Percentiles rank a stretch among this genome's conserved stretches.
Evolutionary conservation across 2,888 invertebrate genomes (phyloP).

Genomic region (Tipula helvola): DNA sequence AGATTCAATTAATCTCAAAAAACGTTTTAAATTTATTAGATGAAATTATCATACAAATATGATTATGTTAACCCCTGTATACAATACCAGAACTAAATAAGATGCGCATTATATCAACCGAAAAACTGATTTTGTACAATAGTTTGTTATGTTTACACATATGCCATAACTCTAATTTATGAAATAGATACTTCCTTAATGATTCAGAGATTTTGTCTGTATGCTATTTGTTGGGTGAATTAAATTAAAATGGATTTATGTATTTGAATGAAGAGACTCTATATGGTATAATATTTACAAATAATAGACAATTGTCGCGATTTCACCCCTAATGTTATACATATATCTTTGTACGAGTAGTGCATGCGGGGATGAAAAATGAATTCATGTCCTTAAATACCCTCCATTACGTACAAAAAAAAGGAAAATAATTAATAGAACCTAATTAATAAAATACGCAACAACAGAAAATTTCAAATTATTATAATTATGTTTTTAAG

Average conservation of each 20-base stretch:
- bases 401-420: background rate
- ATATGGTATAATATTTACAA: background rate
- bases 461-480: background rate
- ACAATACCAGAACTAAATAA: background rate
- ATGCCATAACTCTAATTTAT: conserved; percentile 6
- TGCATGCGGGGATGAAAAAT: background rate
- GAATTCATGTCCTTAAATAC: background rate
- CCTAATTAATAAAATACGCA: background rate
- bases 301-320: conserved; percentile 9
- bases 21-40: background rate
- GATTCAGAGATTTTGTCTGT: background rate
- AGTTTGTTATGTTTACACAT: conserved; percentile 7
- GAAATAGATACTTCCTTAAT: conserved; percentile 8
- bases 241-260: background rate
- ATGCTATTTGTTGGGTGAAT: background rate
- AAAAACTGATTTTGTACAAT: background rate
- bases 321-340: background rate
- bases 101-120: background rate
- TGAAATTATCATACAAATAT: conserved; percentile 6
- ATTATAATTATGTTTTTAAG: background rate
- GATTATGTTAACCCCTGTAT: background rate
- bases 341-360: background rate
- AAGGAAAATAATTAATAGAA: background rate
- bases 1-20: background rate
- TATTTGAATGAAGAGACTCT: background rate